A percentile compares a stretch with the other conserved stretches of the same genome.
Conservation (phyloP, 2,888 invertebrate species). For the Lordiphosa andalusiaca region DNA sequence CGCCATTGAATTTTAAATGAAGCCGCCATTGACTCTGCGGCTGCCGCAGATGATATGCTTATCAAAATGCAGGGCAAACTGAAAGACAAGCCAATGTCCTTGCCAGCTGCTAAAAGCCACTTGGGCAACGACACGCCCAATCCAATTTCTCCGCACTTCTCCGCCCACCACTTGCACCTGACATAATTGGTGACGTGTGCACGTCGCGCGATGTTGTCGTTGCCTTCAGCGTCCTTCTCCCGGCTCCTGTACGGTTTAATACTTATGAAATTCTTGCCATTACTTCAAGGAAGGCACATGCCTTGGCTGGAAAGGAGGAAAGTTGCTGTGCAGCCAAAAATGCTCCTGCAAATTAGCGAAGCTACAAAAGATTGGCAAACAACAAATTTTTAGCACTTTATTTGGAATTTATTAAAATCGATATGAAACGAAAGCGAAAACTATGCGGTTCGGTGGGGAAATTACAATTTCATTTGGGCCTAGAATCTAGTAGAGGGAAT, state of each 20-base stretch:
- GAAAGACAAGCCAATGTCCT: conserved; percentile 9
- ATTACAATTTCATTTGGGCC: not conserved
- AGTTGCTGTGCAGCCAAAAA: conserved; percentile 20
- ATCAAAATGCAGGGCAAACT: conserved; percentile 44
- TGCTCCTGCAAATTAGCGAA: conserved; percentile 13
- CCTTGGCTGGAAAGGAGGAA: conserved; percentile 8
- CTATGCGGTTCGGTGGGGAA: not conserved
- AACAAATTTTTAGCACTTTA: conserved; percentile 8
- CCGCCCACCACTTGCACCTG: conserved; percentile 21
- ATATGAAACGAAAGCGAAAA: not conserved
- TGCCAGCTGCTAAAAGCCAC: conserved; percentile 28
- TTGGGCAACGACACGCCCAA: conserved; percentile 16
- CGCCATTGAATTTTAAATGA: conserved; percentile 75
- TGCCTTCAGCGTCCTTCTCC: conserved; percentile 54
- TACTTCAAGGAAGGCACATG: conserved; percentile 22
- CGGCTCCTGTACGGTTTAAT: conserved; percentile 61
- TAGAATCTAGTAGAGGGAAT: too few species aligned
- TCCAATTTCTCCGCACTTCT: not conserved
- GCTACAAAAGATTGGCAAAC: conserved; percentile 22
- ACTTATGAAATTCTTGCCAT: conserved; percentile 60
- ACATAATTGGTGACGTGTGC: conserved; percentile 68
- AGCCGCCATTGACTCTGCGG: conserved; percentile 25
- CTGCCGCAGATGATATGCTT: conserved; percentile 45
- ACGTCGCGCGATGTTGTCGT: conserved; percentile 37
- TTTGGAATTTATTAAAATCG: conserved; percentile 61